These are phyloP conservation scores for Diadumene lineata DNA, from an alignment of 92 coral and sea anemone species.

Conservation along the genomic window DNA sequence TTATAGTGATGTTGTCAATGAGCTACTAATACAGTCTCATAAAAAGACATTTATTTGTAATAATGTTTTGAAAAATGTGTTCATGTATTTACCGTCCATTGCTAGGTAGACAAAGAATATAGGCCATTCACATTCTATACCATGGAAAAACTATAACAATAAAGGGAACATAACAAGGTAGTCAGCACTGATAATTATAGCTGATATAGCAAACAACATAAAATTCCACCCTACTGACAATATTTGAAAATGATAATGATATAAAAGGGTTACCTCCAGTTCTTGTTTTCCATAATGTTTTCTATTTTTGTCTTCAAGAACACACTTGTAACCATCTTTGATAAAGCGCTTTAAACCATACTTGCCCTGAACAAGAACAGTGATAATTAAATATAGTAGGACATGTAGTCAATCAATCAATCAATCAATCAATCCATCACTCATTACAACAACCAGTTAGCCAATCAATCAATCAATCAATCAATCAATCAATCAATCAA, in stretches of 20 bases:
- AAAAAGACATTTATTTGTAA: neutral
- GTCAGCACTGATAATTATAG: no score
- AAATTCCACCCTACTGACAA: neutral
- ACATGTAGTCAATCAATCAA: no score
- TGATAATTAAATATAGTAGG: no score
- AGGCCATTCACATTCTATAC: conserved; percentile 96
- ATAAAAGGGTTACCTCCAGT: conserved; percentile 65
- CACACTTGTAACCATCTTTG: conserved; percentile 88
- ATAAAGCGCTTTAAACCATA: conserved; percentile 89
- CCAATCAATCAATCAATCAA: no score
- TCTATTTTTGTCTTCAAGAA: conserved; percentile 82
- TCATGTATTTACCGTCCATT: conserved; percentile 70
- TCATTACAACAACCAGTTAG: no score
- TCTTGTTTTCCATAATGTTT: conserved; percentile 85
- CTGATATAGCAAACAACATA: no score
- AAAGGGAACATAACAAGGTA: no score
- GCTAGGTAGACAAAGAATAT: conserved; percentile 83
- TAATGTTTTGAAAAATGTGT: neutral
- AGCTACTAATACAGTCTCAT: no score
- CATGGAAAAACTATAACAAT: conserved; percentile 74
- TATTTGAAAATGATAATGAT: neutral
- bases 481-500: no score
- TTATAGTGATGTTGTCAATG: no score
- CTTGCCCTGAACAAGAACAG: conserved; percentile 53
- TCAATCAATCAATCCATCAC: no score